These are phyloP conservation scores for Panonychus citri DNA, from an alignment of 1,140 invertebrate genomes.

Conservation along the genomic window DNA sequence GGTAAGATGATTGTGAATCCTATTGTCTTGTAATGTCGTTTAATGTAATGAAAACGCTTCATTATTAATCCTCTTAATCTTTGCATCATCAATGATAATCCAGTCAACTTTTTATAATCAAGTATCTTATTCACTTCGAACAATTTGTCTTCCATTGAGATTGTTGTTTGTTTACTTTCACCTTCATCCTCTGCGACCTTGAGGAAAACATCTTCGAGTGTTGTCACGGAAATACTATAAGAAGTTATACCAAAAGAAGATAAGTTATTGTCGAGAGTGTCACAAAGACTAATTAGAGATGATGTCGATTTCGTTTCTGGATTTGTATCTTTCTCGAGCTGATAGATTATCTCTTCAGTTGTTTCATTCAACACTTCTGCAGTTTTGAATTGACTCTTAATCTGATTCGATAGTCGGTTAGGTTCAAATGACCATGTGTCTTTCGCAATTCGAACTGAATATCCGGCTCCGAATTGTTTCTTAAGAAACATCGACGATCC, in stretches of 20 bases:
- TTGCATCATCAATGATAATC: neutral
- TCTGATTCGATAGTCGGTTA: neutral
- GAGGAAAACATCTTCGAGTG: slow-evolving; percentile 54
- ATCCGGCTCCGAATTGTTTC: slow-evolving; percentile 22
- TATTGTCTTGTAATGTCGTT: slow-evolving; percentile 11
- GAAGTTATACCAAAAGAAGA: slow-evolving; percentile 37
- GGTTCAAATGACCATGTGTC: neutral
- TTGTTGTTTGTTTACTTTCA: too few species aligned
- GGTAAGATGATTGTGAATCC: neutral
- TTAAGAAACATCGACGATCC: slow-evolving; percentile 32
- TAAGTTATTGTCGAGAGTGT: slow-evolving; percentile 35
- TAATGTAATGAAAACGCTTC: slow-evolving; percentile 15
- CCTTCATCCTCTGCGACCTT: neutral
- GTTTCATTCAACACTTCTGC: neutral
- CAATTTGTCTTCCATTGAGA: too few species aligned
- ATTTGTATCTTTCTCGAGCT: neutral
- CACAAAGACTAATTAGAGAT: slow-evolving; percentile 26
- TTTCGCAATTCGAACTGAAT: slow-evolving; percentile 15
- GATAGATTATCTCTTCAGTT: neutral
- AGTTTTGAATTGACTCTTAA: neutral
- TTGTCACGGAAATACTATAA: slow-evolving; percentile 52
- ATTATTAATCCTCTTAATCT: slow-evolving; percentile 11
- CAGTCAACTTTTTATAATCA: too few species aligned
- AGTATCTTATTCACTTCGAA: too few species aligned
- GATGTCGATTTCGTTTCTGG: neutral